Base-by-base conservation (phyloP, 1,140 invertebrate genomes). In the Trinorchestia longiramus region DNA sequence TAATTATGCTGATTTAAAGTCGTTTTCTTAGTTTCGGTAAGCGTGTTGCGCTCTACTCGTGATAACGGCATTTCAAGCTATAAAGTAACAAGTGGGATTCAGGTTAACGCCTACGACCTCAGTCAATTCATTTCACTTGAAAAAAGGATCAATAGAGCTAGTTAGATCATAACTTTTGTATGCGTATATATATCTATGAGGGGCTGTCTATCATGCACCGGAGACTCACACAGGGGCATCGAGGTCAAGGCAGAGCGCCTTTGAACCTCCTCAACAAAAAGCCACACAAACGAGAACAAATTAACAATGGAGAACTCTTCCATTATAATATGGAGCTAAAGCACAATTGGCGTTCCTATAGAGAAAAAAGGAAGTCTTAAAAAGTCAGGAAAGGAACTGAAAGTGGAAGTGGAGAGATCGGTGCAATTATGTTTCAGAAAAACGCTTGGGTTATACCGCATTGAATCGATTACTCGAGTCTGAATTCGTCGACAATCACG, bases 391-490 rank as follows among this genome's bases (percentile, higher is more conserved):
- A 94, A 94, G 43, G 43, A 94, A 94, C 92, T 94, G 92, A 94
- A 94, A 94, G 92, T 94, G 92, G 92, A 94, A 94, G 92, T 94
- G 44, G 92, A 94, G 92, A 94, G 92, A 94, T 94, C 92, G 92
- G 44, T 44, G 92, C 92, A 94, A 94, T 94, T 94, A 94, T n/a
- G 92, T 17, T 45, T 6, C 43, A 45, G 44, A 94, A 94, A 94
- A 47, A 45, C 92, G 92, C 41, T 90, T 43, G 92, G 43, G 92
- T 94, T 94, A 94, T 94, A 94, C 44, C 44, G 92, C 92, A 94
- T 47, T 40, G 43, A 47, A 94, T 94, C 43, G 92, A 94, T 47
- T 94, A 43, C 36, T 1, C 8, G 17, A 94, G 19, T 11, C 19
- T 45, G 47, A 44, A 94, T 94, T 43, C 43, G 92, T 11, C 40